These are phyloP conservation scores for Magallana nippona DNA, from an alignment of 2,888 invertebrate genomes.

Conservation along the genomic window DNA sequence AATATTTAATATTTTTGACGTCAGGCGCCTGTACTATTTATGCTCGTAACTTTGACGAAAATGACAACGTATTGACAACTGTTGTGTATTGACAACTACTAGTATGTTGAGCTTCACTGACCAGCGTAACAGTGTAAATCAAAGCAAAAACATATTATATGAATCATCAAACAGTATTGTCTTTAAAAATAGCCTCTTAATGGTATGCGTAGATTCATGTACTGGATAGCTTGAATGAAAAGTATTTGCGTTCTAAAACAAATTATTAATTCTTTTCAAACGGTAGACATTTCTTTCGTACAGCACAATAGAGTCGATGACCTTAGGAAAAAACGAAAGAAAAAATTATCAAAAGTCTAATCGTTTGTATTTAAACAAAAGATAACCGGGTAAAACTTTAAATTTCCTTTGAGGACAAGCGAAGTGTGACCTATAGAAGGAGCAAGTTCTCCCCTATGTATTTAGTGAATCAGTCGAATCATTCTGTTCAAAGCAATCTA, in stretches of 20 bases:
- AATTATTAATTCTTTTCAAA: not conserved
- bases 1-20: no score
- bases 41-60: no score
- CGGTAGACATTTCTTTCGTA: not conserved
- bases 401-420: conserved; percentile 21
- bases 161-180: no score
- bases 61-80: no score
- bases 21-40: no score
- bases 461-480: not conserved
- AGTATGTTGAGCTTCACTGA: no score
- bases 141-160: no score
- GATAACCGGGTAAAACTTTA: conserved; percentile 19
- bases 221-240: not conserved
- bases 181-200: no score
- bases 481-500: conserved; percentile 3
- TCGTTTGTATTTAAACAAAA: conserved; percentile 32
- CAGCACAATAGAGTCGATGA: not conserved
- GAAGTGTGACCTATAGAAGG: not conserved
- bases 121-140: no score
- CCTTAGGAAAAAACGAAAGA: not conserved
- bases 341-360: conserved; percentile 24
- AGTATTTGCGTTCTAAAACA: not conserved
- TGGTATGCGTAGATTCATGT: no score
- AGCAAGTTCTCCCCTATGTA: not conserved
- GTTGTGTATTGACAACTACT: no score